Percentiles rank a stretch among this genome's conserved stretches.
Evolutionary conservation across 2,888 invertebrate genomes (phyloP).

Genomic region (Lasioglossum lativentre): DNA sequence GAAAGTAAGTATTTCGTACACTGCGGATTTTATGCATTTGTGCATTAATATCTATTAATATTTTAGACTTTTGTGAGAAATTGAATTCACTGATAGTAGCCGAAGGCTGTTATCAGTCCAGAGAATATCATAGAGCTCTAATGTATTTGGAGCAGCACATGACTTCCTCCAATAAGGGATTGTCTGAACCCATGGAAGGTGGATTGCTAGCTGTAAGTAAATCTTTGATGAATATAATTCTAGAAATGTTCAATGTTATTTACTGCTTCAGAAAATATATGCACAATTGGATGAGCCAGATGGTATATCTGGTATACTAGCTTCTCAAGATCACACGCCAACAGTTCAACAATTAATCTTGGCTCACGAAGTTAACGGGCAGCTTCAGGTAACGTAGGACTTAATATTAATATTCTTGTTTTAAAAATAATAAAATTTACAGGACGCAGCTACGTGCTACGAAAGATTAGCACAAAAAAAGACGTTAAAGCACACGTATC

Average conservation of each 20-base stretch:
- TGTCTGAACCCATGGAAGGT: slow-evolving; percentile 78
- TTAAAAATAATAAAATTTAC: slow-evolving; percentile 57
- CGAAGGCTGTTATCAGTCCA: slow-evolving; percentile 90
- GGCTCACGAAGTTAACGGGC: slow-evolving; percentile 93
- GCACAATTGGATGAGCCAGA: slow-evolving; percentile 95
- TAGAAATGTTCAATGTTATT: not conserved
- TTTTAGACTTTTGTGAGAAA: slow-evolving; percentile 79
- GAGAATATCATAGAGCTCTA: slow-evolving; percentile 90
- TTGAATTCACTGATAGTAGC: slow-evolving; percentile 90
- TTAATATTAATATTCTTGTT: slow-evolving; percentile 1
- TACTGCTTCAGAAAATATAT: slow-evolving; percentile 89
- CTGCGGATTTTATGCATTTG: too few relatives aligned
- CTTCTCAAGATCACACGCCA: slow-evolving; percentile 91
- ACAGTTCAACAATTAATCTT: slow-evolving; percentile 93
- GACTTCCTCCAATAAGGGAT: slow-evolving; percentile 82
- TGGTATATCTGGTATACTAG: slow-evolving; percentile 92
- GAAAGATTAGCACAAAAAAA: slow-evolving; percentile 90
- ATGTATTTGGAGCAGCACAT: slow-evolving; percentile 92
- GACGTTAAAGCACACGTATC: slow-evolving; percentile 83
- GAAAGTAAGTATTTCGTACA: slow-evolving; percentile 65
- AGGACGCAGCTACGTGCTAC: slow-evolving; percentile 95
- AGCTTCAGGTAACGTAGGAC: slow-evolving; percentile 86
- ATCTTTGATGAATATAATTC: not conserved
- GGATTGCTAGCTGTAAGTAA: slow-evolving; percentile 80
- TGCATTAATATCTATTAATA: slow-evolving; percentile 67